These are phyloP conservation scores for Drosophila lowei DNA, from an alignment of 1,140 invertebrate species.

Conservation along the genomic window DNA sequence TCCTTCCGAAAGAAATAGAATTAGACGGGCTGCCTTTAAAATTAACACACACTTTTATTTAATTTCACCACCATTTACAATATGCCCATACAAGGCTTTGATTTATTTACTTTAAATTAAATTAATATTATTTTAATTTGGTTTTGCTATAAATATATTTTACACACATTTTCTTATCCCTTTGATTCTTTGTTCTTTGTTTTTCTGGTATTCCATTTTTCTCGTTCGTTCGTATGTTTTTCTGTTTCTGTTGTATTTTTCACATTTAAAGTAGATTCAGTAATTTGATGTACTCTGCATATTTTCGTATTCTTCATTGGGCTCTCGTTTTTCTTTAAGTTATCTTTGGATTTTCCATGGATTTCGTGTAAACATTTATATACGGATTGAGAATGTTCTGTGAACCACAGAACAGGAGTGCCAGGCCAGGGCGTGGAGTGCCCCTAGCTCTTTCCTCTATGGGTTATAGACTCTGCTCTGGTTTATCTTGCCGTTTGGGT, in stretches of 20 bases:
- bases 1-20: neutral
- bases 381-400: slow-evolving; percentile 40
- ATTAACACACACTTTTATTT: slow-evolving; percentile 70
- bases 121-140: slow-evolving; percentile 53
- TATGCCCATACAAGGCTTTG: slow-evolving; percentile 63
- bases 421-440: too few relatives aligned
- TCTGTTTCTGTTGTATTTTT: slow-evolving; percentile 39
- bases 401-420: too few relatives aligned
- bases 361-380: slow-evolving; percentile 53
- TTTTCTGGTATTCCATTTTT: slow-evolving; percentile 17
- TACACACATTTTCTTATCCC: slow-evolving; percentile 57
- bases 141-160: slow-evolving; percentile 70
- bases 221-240: neutral
- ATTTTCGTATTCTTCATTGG: slow-evolving; percentile 6
- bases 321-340: slow-evolving; percentile 1
- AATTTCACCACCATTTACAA: slow-evolving; percentile 78
- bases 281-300: slow-evolving; percentile 46
- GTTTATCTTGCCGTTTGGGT: slow-evolving; percentile 6
- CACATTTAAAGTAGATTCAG: slow-evolving; percentile 53
- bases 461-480: slow-evolving; percentile 24
- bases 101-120: slow-evolving; percentile 66
- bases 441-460: slow-evolving; percentile 7
- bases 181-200: slow-evolving; percentile 39
- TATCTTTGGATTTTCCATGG: slow-evolving; percentile 7
- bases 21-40: slow-evolving; percentile 32